A percentile compares a stretch with the other conserved stretches of the same genome.
Conservation (phyloP, 2,797 vertebrate species). For the Leptodactylus fallax region DNA sequence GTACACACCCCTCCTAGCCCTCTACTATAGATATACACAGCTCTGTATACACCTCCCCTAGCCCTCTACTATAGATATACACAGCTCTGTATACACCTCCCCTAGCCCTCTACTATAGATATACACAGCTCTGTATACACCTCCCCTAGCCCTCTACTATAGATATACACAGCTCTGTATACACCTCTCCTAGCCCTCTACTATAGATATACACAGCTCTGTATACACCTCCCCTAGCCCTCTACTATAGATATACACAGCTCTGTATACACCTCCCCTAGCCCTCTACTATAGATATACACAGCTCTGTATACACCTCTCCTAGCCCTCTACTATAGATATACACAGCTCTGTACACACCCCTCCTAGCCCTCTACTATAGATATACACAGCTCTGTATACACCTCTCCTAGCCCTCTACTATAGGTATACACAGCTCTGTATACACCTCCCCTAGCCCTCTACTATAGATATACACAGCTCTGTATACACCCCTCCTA, state of each 20-base stretch:
- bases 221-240: neutral
- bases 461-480: too few species aligned
- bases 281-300: neutral
- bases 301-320: neutral
- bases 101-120: neutral
- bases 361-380: neutral
- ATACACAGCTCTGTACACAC: neutral
- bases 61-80: neutral
- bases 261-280: neutral
- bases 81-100: neutral
- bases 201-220: neutral
- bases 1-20: neutral
- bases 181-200: neutral
- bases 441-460: too few species aligned
- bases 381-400: neutral
- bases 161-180: neutral
- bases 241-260: neutral
- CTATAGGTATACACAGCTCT: too few species aligned
- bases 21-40: neutral
- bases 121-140: neutral
- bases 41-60: neutral
- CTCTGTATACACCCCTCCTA: too few species aligned
- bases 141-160: neutral
- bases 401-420: too few species aligned
- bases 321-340: neutral